A percentile compares a stretch with the other conserved stretches of the same genome.
These are phyloP conservation scores for Enteromius unitaeniatus DNA, from an alignment of 2,797 vertebrate genomes.

Conservation along the genomic window DNA sequence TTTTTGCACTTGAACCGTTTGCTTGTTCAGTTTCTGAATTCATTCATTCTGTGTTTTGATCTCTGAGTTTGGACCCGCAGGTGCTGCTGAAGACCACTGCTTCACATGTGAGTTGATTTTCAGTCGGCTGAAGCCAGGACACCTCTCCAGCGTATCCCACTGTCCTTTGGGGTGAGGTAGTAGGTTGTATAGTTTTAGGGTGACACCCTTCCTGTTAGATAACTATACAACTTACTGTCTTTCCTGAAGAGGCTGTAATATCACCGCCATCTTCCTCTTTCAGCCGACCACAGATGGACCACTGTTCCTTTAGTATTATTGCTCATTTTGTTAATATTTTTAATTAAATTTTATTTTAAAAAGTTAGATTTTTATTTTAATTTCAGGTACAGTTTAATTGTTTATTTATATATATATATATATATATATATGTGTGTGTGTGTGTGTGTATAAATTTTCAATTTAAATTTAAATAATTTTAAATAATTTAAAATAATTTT, in stretches of 20 bases:
- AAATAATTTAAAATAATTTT: too few relatives aligned
- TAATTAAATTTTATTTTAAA: background rate
- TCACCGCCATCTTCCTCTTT: conserved; percentile 71
- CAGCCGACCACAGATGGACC: background rate
- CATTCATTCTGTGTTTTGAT: background rate
- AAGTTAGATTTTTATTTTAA: background rate
- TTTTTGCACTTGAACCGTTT: background rate
- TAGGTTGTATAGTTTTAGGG: conserved; percentile 99
- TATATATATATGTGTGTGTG: too few relatives aligned
- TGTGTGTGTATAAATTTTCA: too few relatives aligned
- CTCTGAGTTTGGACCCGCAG: background rate
- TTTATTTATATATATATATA: background rate
- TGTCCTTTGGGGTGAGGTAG: conserved; percentile 99
- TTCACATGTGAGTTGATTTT: background rate
- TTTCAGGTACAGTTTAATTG: background rate
- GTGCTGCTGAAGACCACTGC: background rate
- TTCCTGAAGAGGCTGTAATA: conserved; percentile 97
- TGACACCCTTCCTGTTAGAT: conserved; percentile 91
- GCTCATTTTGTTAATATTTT: background rate
- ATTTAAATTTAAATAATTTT: background rate
- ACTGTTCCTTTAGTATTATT: background rate
- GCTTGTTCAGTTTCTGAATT: background rate
- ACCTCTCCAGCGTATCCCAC: conserved; percentile 61
- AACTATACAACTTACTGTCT: conserved; percentile 99
- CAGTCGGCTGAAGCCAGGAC: background rate